Conservation (phyloP, 2,797 vertebrate species). For the Typhlichthys subterraneus region DNA sequence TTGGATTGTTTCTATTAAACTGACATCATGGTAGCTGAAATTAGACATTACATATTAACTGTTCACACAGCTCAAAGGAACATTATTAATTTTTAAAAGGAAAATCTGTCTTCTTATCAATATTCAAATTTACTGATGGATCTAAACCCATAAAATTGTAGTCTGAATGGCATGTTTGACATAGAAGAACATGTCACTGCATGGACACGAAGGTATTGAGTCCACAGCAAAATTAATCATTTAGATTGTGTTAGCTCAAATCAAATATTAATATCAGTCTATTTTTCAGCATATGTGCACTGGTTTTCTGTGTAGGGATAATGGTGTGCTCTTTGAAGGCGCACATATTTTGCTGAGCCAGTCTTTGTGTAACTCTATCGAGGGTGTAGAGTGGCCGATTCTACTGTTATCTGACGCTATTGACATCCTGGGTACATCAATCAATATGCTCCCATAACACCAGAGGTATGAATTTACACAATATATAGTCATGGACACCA, state of each 20-base stretch:
- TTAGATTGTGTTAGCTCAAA: not conserved
- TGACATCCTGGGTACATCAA: slow-evolving; percentile 32
- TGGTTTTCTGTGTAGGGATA: not conserved
- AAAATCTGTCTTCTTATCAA: too few relatives aligned
- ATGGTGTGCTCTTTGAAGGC: not conserved
- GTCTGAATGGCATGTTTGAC: too few relatives aligned
- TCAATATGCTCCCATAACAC: slow-evolving; percentile 34
- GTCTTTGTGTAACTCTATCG: slow-evolving; percentile 23
- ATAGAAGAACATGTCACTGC: too few relatives aligned
- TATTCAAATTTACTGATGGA: too few relatives aligned
- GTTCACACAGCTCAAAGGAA: too few relatives aligned
- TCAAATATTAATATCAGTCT: not conserved
- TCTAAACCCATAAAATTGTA: too few relatives aligned
- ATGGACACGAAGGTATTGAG: too few relatives aligned
- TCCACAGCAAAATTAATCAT: not conserved
- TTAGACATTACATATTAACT: too few relatives aligned
- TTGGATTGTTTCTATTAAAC: too few relatives aligned
- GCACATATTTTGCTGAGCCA: slow-evolving; percentile 17
- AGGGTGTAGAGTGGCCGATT: slow-evolving; percentile 20
- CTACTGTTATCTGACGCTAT: slow-evolving; percentile 29
- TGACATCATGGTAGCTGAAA: too few relatives aligned
- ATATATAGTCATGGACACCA: slow-evolving; percentile 7
- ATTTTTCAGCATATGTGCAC: not conserved
- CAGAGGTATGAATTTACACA: slow-evolving; percentile 29
- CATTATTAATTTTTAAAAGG: too few relatives aligned